phyloP scores from a whole-genome alignment of 2,797 vertebrate genomes.

The Glyptemys insculpta region DNA sequence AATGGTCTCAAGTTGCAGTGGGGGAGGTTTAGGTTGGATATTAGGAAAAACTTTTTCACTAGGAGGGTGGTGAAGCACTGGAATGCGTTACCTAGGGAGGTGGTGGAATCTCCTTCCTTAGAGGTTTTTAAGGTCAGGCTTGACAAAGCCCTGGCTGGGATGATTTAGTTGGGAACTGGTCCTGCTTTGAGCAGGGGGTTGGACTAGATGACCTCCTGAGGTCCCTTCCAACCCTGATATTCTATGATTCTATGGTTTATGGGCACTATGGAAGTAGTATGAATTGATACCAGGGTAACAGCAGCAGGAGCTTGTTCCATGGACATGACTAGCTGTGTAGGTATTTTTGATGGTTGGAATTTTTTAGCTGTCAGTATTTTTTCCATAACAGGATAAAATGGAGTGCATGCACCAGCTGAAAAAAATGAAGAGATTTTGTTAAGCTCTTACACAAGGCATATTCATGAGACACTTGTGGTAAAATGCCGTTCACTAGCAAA shows the following conservation, averaged over 20 bases:
- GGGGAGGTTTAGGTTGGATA: no score
- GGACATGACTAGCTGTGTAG: not conserved
- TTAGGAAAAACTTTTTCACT: no score
- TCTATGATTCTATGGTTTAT: not conserved
- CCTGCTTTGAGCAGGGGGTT: no score
- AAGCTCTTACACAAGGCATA: not conserved
- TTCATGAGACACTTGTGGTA: not conserved
- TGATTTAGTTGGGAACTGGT: no score
- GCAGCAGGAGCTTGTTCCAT: not conserved
- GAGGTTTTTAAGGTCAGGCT: no score
- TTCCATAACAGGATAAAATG: constrained; percentile 37
- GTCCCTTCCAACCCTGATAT: no score
- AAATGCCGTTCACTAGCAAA: not conserved
- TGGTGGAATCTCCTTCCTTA: no score
- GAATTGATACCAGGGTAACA: constrained; percentile 21
- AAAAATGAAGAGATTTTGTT: not conserved
- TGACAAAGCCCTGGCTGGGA: no score
- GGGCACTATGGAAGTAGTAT: not conserved
- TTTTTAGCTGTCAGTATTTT: not conserved
- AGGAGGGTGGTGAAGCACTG: no score
- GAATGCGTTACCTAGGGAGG: no score
- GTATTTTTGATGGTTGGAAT: constrained; percentile 11
- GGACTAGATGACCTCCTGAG: no score
- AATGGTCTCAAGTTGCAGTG: no score
- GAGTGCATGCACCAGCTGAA: not conserved